These are phyloP conservation scores for Ophioninae sp. DNA, from an alignment of 2,888 invertebrate genomes.

Conservation along the genomic window DNA sequence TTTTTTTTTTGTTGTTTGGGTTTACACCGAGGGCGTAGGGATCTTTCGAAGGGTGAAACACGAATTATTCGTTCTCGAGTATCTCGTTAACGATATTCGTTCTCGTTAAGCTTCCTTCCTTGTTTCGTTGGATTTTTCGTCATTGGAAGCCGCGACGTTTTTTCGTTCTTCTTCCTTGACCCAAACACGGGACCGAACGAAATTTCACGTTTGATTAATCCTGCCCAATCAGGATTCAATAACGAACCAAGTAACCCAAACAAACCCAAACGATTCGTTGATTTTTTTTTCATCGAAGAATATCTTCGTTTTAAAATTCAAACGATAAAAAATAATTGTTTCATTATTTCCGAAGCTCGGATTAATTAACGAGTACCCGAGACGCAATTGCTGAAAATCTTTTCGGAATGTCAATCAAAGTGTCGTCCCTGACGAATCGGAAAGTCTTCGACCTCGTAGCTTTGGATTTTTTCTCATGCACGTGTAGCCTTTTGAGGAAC, in stretches of 20 bases:
- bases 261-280: too few relatives aligned
- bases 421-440: neutral
- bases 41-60: constrained; percentile 23
- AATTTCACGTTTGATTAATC: too few relatives aligned
- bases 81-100: constrained; percentile 45
- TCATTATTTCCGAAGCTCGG: too few relatives aligned
- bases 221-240: too few relatives aligned
- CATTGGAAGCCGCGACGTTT: neutral
- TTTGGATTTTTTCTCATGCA: constrained; percentile 35
- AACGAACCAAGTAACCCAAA: too few relatives aligned
- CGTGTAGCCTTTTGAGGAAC: constrained; percentile 27
- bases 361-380: too few relatives aligned
- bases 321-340: too few relatives aligned
- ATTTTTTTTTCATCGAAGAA: too few relatives aligned
- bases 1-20: neutral
- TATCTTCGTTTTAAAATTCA: too few relatives aligned
- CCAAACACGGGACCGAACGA: too few relatives aligned
- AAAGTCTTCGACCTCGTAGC: constrained; percentile 35
- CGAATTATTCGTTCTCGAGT: constrained; percentile 49
- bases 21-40: constrained; percentile 12
- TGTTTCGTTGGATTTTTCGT: neutral
- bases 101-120: constrained; percentile 7
- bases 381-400: neutral
- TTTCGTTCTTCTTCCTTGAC: too few relatives aligned
- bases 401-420: neutral